phyloP scores from a whole-genome alignment of 2,113 vertebrate species.

The Esox niger region DNA sequence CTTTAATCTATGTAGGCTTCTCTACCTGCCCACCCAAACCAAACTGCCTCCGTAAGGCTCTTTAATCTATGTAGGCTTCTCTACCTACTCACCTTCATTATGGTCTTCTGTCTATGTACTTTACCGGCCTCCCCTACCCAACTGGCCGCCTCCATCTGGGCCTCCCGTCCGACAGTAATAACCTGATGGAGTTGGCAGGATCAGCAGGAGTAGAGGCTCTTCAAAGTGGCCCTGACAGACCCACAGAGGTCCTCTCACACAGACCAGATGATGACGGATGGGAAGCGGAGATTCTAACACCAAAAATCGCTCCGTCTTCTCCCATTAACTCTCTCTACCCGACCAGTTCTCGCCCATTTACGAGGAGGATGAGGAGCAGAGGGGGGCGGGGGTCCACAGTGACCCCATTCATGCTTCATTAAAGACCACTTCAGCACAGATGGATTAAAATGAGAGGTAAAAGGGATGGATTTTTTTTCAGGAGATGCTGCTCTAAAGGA shows the following conservation, averaged over 20 bases:
- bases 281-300: slow-evolving; percentile 15
- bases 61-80: too few relatives aligned
- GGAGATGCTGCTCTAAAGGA: background rate
- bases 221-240: slow-evolving; percentile 22
- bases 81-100: slow-evolving; percentile 39
- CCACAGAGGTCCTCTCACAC: slow-evolving; percentile 9
- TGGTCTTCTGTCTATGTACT: too few relatives aligned
- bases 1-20: too few relatives aligned
- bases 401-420: slow-evolving; percentile 65
- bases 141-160: too few relatives aligned
- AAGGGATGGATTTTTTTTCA: background rate
- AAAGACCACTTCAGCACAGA: slow-evolving; percentile 62
- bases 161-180: too few relatives aligned
- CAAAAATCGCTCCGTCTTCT: slow-evolving; percentile 21
- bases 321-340: slow-evolving; percentile 26
- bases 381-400: background rate
- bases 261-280: slow-evolving; percentile 26
- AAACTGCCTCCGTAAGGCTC: too few relatives aligned
- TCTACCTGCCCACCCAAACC: too few relatives aligned
- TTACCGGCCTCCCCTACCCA: too few relatives aligned
- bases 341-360: slow-evolving; percentile 8
- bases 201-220: slow-evolving; percentile 42
- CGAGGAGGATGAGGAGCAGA: background rate
- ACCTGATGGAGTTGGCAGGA: slow-evolving; percentile 39
- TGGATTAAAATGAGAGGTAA: slow-evolving; percentile 50